Evolutionary conservation across 2,797 vertebrate species (phyloP).

Genomic region (Eupleurogrammus muticus): DNA sequence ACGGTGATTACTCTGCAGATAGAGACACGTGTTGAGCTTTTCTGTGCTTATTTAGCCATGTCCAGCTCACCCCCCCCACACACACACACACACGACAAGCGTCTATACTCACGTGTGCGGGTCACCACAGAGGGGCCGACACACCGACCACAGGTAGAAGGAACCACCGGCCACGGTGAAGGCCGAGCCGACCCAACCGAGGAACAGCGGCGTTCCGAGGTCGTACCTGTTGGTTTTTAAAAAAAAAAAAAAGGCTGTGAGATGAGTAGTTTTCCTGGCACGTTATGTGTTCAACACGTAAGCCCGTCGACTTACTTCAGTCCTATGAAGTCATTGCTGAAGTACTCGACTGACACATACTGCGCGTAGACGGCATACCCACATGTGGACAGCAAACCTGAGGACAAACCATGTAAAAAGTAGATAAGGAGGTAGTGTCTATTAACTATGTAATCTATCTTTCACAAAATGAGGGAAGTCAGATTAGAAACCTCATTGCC

Average conservation of each 20-base stretch:
- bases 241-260: not conserved
- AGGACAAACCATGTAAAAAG: not conserved
- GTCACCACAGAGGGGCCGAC: constrained; percentile 62
- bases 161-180: constrained; percentile 90
- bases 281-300: not conserved
- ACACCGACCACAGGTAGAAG: constrained; percentile 90
- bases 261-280: not conserved
- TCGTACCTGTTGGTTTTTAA: constrained; percentile 86
- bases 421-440: not conserved
- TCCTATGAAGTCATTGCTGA: constrained; percentile 68
- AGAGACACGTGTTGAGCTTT: not conserved
- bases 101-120: constrained; percentile 66
- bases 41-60: constrained; percentile 31
- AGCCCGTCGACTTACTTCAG: constrained; percentile 70
- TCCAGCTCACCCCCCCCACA: not conserved
- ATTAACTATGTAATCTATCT: too few relatives aligned
- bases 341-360: constrained; percentile 79
- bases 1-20: constrained; percentile 45
- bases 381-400: constrained; percentile 77
- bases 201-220: constrained; percentile 93
- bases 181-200: constrained; percentile 93
- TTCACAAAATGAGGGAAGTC: too few relatives aligned
- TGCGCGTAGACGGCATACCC: constrained; percentile 83
- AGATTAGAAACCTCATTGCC: too few relatives aligned
- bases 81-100: too few relatives aligned